These are phyloP conservation scores for Astropecten irregularis DNA, from an alignment of 53 echinoderm and acorn worm species.

Conservation along the genomic window DNA sequence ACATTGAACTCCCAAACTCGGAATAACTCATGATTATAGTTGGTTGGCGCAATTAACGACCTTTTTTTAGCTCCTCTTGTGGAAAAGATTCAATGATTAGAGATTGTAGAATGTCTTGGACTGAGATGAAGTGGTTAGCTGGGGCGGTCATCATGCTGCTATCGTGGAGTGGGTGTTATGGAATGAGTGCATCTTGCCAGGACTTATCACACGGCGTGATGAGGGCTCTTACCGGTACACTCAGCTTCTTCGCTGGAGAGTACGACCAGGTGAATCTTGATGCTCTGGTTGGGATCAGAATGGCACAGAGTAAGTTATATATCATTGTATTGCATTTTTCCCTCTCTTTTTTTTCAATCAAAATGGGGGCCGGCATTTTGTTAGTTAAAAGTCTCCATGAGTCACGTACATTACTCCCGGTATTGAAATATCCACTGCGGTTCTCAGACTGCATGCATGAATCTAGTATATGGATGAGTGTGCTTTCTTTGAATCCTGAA, in stretches of 20 bases:
- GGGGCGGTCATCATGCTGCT: background rate
- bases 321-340: background rate
- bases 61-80: no score
- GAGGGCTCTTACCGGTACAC: conserved; percentile 17
- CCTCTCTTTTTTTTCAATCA: background rate
- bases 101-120: background rate
- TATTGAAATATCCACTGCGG: no score
- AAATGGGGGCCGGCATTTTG: background rate
- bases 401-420: no score
- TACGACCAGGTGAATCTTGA: conserved; percentile 49
- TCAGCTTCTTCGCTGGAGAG: conserved; percentile 45
- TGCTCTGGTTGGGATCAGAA: conserved; percentile 51
- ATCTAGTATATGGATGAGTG: no score
- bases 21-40: no score
- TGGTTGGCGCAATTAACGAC: no score
- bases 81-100: no score
- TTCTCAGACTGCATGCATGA: no score
- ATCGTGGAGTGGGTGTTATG: background rate
- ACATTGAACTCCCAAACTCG: no score
- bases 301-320: conserved; percentile 52
- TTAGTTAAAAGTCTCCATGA: background rate
- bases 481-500: no score
- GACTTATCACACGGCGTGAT: conserved; percentile 23
- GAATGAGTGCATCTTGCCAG: conserved; percentile 8
- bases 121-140: background rate